Evolutionary conservation across 2,888 invertebrate species (phyloP).

Genomic region (Phaedon cochleariae): DNA sequence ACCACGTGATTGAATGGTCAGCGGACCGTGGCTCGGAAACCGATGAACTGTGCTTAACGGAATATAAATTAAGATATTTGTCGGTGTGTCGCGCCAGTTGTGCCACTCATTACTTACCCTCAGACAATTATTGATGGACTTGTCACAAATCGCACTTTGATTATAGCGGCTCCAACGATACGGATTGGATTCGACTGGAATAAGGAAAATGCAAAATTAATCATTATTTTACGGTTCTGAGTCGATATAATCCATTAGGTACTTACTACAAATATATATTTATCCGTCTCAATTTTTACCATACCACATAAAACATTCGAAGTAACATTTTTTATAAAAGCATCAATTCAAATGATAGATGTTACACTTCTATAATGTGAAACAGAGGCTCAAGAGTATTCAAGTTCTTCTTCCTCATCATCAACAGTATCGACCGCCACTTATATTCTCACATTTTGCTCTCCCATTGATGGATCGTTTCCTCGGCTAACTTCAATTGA

Average conservation of each 20-base stretch:
- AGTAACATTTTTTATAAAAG: no score
- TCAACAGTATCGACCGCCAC: neutral
- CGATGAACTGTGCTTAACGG: conserved; percentile 53
- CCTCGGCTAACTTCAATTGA: conserved; percentile 38
- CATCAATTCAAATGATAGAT: no score
- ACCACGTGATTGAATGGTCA: conserved; percentile 53
- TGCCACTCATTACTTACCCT: neutral
- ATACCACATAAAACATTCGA: no score
- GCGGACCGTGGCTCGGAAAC: conserved; percentile 37
- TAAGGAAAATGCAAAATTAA: no score
- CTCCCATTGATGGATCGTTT: conserved; percentile 34
- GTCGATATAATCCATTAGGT: no score
- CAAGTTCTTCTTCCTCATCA: neutral
- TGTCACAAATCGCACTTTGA: neutral
- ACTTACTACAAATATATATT: no score
- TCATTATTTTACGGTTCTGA: no score
- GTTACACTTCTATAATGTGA: no score
- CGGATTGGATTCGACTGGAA: neutral
- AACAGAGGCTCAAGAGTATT: no score
- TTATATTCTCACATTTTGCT: neutral
- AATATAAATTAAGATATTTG: conserved; percentile 58
- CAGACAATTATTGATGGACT: neutral
- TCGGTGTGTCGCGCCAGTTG: conserved; percentile 11
- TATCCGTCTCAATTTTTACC: no score
- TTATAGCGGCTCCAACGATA: neutral